Evolutionary conservation across 2,888 invertebrate species (phyloP), one percentile per base, ranked within the genome.

Genomic region (Lissocephala sabroskyi): DNA sequence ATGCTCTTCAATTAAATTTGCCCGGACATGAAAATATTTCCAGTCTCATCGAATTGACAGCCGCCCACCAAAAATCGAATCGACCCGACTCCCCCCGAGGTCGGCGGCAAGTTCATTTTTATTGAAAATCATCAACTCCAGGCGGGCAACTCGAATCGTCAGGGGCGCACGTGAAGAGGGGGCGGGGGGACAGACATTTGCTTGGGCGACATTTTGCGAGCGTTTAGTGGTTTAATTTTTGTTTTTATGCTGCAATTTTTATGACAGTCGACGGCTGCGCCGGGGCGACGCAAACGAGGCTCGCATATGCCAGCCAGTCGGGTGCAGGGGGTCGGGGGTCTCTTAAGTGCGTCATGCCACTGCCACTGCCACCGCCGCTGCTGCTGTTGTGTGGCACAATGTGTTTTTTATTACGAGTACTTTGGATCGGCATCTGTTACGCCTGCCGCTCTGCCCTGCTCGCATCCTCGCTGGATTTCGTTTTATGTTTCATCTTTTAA

Each of bases 401-500:
- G 68, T 68, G 70, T 68, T 61, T 63, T 68, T 68, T 67, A 76
- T 73, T 70, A n/a, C 11, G 40, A n/a, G n/a, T n/a, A n/a, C 63
- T 75, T 19, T 47, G 56, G 52, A 11, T 23, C 23, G 50, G 67
- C 57, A 23, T 17, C 37, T 37, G 5, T 23, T 19, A 19, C 18
- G n/a, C n/a, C n/a, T n/a, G n/a, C n/a, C n/a, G n/a, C n/a, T n/a
- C n/a, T n/a, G n/a, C n/a, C n/a, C n/a, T n/a, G n/a, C n/a, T n/a
- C n/a, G n/a, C n/a, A n/a, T n/a, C n/a, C n/a, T n/a, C n/a, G n/a
- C n/a, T n/a, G n/a, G n/a, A n/a, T 37, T 52, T 50, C 65, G 59
- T 65, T 68, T 68, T 64, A 68, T 68, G 77, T 73, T 76, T 73
- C 68, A 68, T 76, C 77, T 73, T 68, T 76, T 76, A 49, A 68